Evolutionary conservation across 2,797 vertebrate genomes (phyloP), one percentile per base, ranked within the genome.

Genomic region (Molossus molossus): DNA sequence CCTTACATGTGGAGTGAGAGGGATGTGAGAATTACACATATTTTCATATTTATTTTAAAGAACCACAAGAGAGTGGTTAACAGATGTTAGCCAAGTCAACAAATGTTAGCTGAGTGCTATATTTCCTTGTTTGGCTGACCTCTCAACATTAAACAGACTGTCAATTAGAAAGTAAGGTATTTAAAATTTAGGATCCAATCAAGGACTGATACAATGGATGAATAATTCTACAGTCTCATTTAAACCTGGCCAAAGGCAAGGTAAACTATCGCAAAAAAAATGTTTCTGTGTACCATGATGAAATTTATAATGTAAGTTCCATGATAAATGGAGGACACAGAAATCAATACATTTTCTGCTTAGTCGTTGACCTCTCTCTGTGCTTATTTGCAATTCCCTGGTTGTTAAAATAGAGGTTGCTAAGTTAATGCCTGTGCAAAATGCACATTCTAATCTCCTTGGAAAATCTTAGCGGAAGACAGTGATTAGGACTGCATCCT

Each of bases 331-430:
- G 94, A 87, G 37, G 82, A 69, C 48, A 80, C 57, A 69, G 87
- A 60, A 97, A 96, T 97, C 93, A 90, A 84, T 92, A 97, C 5
- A 57, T 79, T 67, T 96, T 29, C 79, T 94, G 40, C 60, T 95
- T 95, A 29, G 60, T 82, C 2, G 8, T 82, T 82, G 90, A 91
- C 70, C 70, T 95, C 29, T 83, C 10, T 53, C 58, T 45, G 17
- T 84, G 40, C 12, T 97, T 97, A 90, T 82, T 92, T 95, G 58
- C 29, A 96, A 95, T 84, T 21, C 69, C 27, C 8, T 85, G 48
- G 94, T 87, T 76, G 58, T 5, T 73, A 92, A 97, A 96, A 79
- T 96, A 95, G 97, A 92, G 20, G 29, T 81, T 50, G 67, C 27
- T 80, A 94, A 94, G 80, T 97, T 79, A 89, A 62, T 81, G 14